Conservation (phyloP, 2,797 vertebrate genomes). For the Scomberomorus guttatus region DNA sequence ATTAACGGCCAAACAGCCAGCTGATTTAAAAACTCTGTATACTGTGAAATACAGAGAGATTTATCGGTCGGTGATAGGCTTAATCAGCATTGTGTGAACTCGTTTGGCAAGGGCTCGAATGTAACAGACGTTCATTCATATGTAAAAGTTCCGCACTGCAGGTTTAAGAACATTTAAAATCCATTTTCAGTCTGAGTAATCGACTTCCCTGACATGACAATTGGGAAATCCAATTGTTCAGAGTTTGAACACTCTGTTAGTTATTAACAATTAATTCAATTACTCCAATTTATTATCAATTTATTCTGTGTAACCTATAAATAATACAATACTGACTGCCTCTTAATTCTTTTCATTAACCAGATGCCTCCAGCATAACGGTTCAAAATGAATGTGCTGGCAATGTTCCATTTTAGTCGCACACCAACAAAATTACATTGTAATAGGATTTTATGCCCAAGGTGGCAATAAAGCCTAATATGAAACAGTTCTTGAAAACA, state of each 20-base stretch:
- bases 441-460: constrained; percentile 65
- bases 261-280: constrained; percentile 11
- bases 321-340: constrained; percentile 16
- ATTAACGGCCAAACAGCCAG: no score
- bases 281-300: constrained; percentile 20
- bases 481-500: constrained; percentile 46
- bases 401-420: constrained; percentile 41
- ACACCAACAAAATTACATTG: constrained; percentile 56
- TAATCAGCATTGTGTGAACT: no score
- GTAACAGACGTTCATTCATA: no score
- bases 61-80: no score
- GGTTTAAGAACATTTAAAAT: background rate
- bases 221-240: background rate
- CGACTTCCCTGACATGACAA: background rate
- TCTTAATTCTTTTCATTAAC: constrained; percentile 47
- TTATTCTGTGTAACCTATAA: constrained; percentile 28
- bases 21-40: no score
- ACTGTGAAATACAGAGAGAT: no score
- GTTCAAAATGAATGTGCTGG: constrained; percentile 59
- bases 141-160: no score
- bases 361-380: constrained; percentile 50
- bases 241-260: background rate
- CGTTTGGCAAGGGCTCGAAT: no score
- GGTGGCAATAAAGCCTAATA: constrained; percentile 62
- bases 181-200: background rate